A percentile compares a stretch with the other conserved stretches of the same genome.
Conservation (phyloP, 2,797 vertebrate genomes). For the Echiichthys vipera region DNA sequence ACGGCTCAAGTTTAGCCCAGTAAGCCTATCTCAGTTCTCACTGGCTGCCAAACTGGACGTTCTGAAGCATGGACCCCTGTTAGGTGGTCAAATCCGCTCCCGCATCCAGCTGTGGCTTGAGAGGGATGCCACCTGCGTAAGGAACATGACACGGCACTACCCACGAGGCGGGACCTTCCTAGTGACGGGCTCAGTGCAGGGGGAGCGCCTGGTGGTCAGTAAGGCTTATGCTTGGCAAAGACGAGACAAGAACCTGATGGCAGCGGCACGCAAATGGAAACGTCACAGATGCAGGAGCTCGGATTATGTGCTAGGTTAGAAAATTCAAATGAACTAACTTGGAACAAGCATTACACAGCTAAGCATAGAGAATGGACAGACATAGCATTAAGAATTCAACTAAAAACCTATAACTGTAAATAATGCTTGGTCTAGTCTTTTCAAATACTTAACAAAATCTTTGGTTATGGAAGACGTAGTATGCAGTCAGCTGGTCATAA, state of each 20-base stretch:
- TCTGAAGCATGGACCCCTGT: conserved; percentile 86
- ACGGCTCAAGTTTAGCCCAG: conserved; percentile 79
- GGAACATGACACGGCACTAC: conserved; percentile 87
- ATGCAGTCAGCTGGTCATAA: conserved; percentile 9
- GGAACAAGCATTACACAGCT: conserved; percentile 22
- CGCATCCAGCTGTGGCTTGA: conserved; percentile 87
- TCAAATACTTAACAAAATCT: conserved; percentile 8
- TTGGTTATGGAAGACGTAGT: conserved; percentile 15
- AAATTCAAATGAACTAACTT: neutral
- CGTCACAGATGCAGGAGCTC: conserved; percentile 84
- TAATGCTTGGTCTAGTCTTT: conserved; percentile 2
- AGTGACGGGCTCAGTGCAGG: conserved; percentile 85
- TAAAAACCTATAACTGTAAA: conserved; percentile 19
- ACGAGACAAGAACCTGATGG: conserved; percentile 85
- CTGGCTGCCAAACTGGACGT: conserved; percentile 86
- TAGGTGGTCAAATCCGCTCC: conserved; percentile 81
- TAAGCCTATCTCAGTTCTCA: conserved; percentile 83
- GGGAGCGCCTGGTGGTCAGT: conserved; percentile 85
- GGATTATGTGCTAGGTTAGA: neutral
- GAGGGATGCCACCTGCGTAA: conserved; percentile 87
- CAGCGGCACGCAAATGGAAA: conserved; percentile 86
- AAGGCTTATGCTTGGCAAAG: conserved; percentile 88
- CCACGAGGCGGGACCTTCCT: conserved; percentile 83
- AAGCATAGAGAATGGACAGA: neutral
- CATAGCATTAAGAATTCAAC: conserved; percentile 14